Base-by-base conservation (phyloP, 2,113 vertebrate genomes). In the Rhineura floridana region DNA sequence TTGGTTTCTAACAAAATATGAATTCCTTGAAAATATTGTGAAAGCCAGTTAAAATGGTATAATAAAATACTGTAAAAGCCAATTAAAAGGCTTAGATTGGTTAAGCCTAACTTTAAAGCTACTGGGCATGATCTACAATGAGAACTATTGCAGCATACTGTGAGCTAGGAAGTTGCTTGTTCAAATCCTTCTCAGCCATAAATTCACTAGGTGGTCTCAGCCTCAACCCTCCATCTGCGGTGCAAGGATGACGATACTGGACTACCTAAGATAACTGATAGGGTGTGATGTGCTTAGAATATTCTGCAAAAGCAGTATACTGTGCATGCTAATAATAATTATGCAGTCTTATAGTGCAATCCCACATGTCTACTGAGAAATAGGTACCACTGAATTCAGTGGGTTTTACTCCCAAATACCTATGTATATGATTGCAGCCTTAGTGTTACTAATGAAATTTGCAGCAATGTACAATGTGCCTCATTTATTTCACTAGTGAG, bases 11-110 rank as follows among this genome's bases (percentile, higher is more conserved):
- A 73, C 48, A 84, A 72, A 39, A 75, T 84, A 69, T 75, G 36
- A 84, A 73, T 73, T 84, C n/a, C 13, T 5, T 65, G 59, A 85
- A 63, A 55, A 85, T 42, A 85, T 62, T 46, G 42, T 85, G 3
- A 62, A 48, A 65, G 30, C 33, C 80, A 63, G 83, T 84, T 84
- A 84, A 55, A 55, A 73, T 73, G 83, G 55, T 72, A 55, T 36
- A 84, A 36, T 39, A 84, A 55, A 25, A 39, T 21, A 30, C 13
- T 73, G 6, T 73, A 73, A 84, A 84, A 84, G 23, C 48, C 28
- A 55, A 75, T 84, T 84, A 84, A 44, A 73, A 59, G 36, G 50
- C 73, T 73, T 73, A 59, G 55, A 85, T n/a, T 85, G 46, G 77
- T 77, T 85, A 76, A 85, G 44, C 39, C 44, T 44, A 63, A 13